Percentiles rank a stretch among this genome's conserved stretches.
phyloP scores from a whole-genome alignment of 2,888 invertebrate species.

The Volucella zonaria region DNA sequence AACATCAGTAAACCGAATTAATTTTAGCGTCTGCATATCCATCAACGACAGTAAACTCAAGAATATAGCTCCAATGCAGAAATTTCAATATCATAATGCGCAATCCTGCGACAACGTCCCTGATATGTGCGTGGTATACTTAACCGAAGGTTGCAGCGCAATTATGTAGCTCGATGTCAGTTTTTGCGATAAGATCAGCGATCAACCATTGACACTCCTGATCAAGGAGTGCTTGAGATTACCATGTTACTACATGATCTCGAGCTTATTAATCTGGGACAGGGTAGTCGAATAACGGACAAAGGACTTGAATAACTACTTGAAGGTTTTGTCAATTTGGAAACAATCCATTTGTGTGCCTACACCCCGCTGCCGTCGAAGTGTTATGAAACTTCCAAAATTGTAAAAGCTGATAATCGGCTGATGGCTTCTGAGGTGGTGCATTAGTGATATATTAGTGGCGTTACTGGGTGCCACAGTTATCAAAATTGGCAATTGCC shows the following conservation, averaged over 20 bases:
- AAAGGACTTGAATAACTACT: slow-evolving; percentile 91
- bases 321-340: slow-evolving; percentile 91
- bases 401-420: slow-evolving; percentile 94
- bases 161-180: slow-evolving; percentile 94
- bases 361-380: slow-evolving; percentile 94
- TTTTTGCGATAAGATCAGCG: slow-evolving; percentile 97
- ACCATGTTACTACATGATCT: slow-evolving; percentile 92
- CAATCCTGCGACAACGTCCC: slow-evolving; percentile 96
- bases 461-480: slow-evolving; percentile 9
- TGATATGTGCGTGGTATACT: slow-evolving; percentile 94
- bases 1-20: slow-evolving; percentile 91
- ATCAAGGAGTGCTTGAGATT: slow-evolving; percentile 93
- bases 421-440: slow-evolving; percentile 92
- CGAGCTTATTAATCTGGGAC: slow-evolving; percentile 95
- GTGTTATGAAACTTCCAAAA: slow-evolving; percentile 93
- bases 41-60: slow-evolving; percentile 96
- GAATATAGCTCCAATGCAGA: slow-evolving; percentile 92
- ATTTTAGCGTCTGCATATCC: slow-evolving; percentile 96
- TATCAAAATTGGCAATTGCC: too few relatives aligned
- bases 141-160: slow-evolving; percentile 93
- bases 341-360: slow-evolving; percentile 96
- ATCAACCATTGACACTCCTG: slow-evolving; percentile 93
- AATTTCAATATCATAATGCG: slow-evolving; percentile 92
- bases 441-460: too few relatives aligned
- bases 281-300: slow-evolving; percentile 95